Percentiles rank a stretch among this genome's conserved stretches.
Conservation (phyloP, 2,797 vertebrate genomes). For the Hippopotamyrus pictus region DNA sequence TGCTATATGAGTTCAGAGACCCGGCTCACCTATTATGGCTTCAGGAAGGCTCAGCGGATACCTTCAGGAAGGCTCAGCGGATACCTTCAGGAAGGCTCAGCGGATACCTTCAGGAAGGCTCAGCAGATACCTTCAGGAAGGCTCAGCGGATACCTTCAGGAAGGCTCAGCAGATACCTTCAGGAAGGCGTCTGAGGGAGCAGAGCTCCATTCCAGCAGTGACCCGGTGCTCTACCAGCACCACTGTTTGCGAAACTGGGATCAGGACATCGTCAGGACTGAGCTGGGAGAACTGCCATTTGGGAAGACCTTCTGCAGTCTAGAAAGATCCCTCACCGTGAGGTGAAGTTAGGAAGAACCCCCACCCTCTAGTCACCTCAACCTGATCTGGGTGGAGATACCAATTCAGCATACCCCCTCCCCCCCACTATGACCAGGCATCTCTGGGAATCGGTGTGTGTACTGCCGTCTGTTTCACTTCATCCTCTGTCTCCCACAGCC, state of each 20-base stretch:
- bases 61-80: no score
- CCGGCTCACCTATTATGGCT: background rate
- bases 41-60: background rate
- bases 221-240: background rate
- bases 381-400: background rate
- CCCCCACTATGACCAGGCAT: background rate
- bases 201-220: background rate
- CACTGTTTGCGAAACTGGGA: background rate
- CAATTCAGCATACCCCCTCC: background rate
- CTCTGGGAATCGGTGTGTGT: background rate
- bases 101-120: background rate
- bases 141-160: background rate
- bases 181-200: background rate
- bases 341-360: background rate
- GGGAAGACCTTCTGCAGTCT: slow-evolving; percentile 8
- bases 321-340: slow-evolving; percentile 23
- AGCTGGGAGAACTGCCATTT: background rate
- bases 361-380: background rate
- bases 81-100: no score
- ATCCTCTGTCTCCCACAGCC: no score
- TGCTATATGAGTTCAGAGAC: no score
- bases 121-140: no score
- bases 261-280: background rate
- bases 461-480: background rate
- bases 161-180: background rate